Conservation (phyloP, 2,797 vertebrate genomes). For the Adelosebastes latens region DNA sequence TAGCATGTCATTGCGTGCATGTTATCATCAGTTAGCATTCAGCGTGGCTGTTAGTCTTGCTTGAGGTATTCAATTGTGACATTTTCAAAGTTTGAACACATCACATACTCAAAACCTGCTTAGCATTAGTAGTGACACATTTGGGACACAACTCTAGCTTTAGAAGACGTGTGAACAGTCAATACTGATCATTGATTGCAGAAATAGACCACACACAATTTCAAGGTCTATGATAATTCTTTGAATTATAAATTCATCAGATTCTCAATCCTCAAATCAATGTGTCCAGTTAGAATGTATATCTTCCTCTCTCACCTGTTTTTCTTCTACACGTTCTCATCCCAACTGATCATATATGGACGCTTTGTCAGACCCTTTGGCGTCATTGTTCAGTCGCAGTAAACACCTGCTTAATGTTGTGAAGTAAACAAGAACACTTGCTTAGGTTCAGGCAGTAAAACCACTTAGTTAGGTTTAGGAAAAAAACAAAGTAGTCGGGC, state of each 20-base stretch:
- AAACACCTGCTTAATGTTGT: too few relatives aligned
- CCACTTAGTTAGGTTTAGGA: too few relatives aligned
- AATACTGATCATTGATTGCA: neutral
- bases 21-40: neutral
- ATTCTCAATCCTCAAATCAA: too few relatives aligned
- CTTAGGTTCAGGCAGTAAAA: too few relatives aligned
- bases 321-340: too few relatives aligned
- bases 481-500: too few relatives aligned
- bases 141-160: neutral
- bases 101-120: neutral
- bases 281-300: too few relatives aligned
- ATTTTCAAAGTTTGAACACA: neutral
- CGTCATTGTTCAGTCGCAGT: too few relatives aligned
- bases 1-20: neutral
- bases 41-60: neutral
- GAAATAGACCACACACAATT: neutral
- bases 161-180: neutral
- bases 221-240: neutral
- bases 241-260: neutral
- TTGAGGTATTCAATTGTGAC: neutral
- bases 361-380: too few relatives aligned
- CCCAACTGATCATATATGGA: too few relatives aligned
- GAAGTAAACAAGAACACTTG: too few relatives aligned
- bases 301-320: too few relatives aligned
- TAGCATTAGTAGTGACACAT: neutral